These are phyloP conservation scores for Omphaloscelis lunosa DNA, from an alignment of 2,888 invertebrate species.

Conservation along the genomic window DNA sequence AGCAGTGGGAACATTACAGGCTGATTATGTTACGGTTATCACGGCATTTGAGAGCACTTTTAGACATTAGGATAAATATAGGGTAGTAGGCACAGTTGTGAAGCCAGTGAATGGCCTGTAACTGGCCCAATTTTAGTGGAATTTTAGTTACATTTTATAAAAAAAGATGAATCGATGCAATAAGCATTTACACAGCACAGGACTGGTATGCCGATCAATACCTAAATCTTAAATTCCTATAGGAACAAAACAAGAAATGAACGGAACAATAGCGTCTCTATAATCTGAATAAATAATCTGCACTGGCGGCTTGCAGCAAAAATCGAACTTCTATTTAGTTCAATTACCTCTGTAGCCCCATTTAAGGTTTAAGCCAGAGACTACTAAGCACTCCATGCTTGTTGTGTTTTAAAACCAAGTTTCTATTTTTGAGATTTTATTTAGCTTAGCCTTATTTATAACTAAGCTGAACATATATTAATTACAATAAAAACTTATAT, in stretches of 20 bases:
- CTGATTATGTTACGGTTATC: slow-evolving; percentile 3
- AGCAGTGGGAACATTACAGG: neutral
- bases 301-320: slow-evolving; percentile 32
- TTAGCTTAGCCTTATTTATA: neutral
- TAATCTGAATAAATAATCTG: slow-evolving; percentile 44
- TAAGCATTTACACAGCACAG: too few relatives aligned
- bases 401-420: neutral
- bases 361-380: slow-evolving; percentile 12
- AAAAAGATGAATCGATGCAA: slow-evolving; percentile 1
- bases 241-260: slow-evolving; percentile 12
- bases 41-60: neutral
- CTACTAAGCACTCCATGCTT: neutral
- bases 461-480: neutral
- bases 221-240: slow-evolving; percentile 4
- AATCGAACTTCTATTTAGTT: slow-evolving; percentile 37
- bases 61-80: neutral
- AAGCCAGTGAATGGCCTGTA: too few relatives aligned
- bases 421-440: neutral
- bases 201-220: neutral
- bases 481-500: neutral
- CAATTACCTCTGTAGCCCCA: slow-evolving; percentile 8
- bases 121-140: neutral
- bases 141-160: neutral
- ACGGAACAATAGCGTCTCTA: slow-evolving; percentile 17
- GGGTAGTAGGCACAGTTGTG: neutral